Conservation (phyloP, 2,888 invertebrate species). For the Zhengitettix transpicula region DNA sequence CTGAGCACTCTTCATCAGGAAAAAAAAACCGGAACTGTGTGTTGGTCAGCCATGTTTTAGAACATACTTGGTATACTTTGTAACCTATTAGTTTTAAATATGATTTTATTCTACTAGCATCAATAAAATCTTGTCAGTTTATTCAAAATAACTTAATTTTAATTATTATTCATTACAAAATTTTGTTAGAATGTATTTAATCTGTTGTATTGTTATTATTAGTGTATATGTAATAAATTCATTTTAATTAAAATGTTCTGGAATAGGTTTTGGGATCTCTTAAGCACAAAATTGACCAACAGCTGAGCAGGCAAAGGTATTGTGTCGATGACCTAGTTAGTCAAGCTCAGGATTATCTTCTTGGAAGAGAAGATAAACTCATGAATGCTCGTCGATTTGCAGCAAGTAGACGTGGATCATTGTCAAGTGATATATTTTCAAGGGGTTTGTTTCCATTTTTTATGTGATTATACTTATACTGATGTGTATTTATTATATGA, state of each 20-base stretch:
- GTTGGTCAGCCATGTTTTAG: too few relatives aligned
- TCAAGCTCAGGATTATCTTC: conserved; percentile 61
- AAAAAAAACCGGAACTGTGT: too few relatives aligned
- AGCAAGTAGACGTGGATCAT: conserved; percentile 14
- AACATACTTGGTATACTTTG: too few relatives aligned
- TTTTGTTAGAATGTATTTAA: not conserved
- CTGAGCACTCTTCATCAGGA: too few relatives aligned
- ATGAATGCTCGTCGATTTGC: conserved; percentile 37
- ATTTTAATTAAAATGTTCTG: conserved; percentile 7
- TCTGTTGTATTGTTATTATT: not conserved
- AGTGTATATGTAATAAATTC: not conserved
- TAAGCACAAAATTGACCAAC: conserved; percentile 74
- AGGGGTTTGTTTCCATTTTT: conserved; percentile 20
- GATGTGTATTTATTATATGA: too few relatives aligned
- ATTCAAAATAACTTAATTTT: too few relatives aligned
- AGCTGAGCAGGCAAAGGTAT: conserved; percentile 41
- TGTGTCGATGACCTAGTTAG: conserved; percentile 43
- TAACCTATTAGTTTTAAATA: too few relatives aligned
- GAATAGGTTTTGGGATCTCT: conserved; percentile 54
- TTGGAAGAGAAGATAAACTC: conserved; percentile 60
- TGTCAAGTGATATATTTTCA: conserved; percentile 21
- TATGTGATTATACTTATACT: not conserved
- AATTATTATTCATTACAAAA: not conserved
- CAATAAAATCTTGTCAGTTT: too few relatives aligned
- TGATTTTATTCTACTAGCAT: too few relatives aligned